Evolutionary conservation across 2,888 invertebrate species (phyloP), one percentile per base, ranked within the genome.

Genomic region (Xylota segnis): DNA sequence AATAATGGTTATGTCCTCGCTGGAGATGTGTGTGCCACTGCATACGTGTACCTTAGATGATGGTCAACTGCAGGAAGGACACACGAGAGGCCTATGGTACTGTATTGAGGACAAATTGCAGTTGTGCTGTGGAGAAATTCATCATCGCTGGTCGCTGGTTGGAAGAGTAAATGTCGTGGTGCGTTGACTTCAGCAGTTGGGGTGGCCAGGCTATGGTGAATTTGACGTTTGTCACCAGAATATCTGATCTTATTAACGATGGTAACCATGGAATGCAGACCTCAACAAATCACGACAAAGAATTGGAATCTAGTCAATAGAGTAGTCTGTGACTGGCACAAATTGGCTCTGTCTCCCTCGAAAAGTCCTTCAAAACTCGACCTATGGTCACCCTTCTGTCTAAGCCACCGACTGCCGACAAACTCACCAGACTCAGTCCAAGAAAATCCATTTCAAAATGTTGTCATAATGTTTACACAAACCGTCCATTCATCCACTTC

Each of bases 381-480:
- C 59, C 50, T 14, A n/a, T 76, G 76, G 75, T 9, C 27, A 81
- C 82, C 70, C 76, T 76, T 12, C 10, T 29, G 52, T 27, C 1
- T 18, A 27, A 45, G 29, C 32, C 40, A 43, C 32, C 27, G n/a
- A 68, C 56, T 27, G 23, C 50, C 9, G 45, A 34, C 34, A 77
- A 56, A 56, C 56, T 56, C 47, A 76, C 50, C 14, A 65, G 29
- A 43, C 18, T 54, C 54, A 50, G 14, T 32, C 54, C 65, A 70
- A 65, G 71, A 76, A 76, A 76, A 50, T 59, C 72, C 40, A 68
- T 82, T 82, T 77, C 75, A 65, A 72, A 76, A 86, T 56, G 71
- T 66, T 59, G 76, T 86, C 82, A 86, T 72, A 86, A 86, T 71
- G 59, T 86, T 82, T 76, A 72, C 74, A 63, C 40, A 83, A 56